These are phyloP conservation scores for Charina bottae DNA, from an alignment of 2,113 vertebrate genomes.

Conservation along the genomic window DNA sequence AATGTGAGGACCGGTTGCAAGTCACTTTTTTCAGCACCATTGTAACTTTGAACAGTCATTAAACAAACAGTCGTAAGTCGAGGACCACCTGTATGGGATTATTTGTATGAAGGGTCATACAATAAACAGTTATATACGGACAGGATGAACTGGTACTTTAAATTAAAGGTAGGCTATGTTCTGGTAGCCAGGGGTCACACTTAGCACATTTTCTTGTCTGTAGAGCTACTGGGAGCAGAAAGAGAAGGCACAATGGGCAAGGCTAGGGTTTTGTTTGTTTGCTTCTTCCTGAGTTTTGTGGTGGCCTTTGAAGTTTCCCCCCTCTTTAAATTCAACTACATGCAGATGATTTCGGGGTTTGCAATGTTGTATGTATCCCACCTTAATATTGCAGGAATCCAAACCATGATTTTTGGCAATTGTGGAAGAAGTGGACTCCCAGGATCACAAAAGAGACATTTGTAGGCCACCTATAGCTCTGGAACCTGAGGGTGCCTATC, in stretches of 20 bases:
- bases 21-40: no score
- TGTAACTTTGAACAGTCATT: no score
- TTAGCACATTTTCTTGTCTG: not conserved
- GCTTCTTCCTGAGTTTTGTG: not conserved
- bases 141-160: not conserved
- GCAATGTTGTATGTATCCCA: not conserved
- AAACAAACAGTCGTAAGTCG: no score
- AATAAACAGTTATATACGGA: not conserved
- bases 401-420: not conserved
- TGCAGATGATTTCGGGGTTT: not conserved
- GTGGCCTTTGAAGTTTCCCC: not conserved
- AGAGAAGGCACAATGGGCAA: not conserved
- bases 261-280: not conserved
- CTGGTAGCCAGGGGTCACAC: not conserved
- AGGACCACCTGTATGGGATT: not conserved
- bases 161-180: not conserved
- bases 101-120: not conserved
- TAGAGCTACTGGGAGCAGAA: not conserved
- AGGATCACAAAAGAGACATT: not conserved
- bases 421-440: not conserved
- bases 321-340: not conserved
- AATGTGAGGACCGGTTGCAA: no score
- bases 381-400: not conserved
- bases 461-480: not conserved
- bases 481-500: not conserved